Conservation (phyloP, 2,113 vertebrate species). For the Dromaius novaehollandiae region DNA sequence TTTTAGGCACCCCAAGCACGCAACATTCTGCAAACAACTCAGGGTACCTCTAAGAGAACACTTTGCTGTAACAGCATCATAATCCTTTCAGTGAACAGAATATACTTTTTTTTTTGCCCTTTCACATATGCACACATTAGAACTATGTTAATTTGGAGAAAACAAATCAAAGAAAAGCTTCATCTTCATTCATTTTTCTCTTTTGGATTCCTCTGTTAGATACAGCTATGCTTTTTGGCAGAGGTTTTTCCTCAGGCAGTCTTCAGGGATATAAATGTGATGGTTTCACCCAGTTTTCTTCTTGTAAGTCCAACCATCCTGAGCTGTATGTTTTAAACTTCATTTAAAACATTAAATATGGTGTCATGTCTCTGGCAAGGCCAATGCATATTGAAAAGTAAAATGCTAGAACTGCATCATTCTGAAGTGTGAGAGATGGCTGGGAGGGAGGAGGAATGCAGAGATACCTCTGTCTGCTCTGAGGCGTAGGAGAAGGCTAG, state of each 20-base stretch:
- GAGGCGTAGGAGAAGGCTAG: not conserved
- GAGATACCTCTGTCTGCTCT: not conserved
- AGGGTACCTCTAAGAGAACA: not conserved
- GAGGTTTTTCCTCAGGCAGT: not conserved
- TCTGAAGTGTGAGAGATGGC: not conserved
- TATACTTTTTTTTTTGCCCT: not conserved
- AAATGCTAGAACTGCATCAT: not conserved
- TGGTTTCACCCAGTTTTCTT: not conserved
- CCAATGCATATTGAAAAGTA: not conserved
- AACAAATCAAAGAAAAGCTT: not conserved
- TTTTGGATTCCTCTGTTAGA: not conserved
- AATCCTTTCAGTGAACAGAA: not conserved
- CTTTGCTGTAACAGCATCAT: not conserved
- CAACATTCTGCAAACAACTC: not conserved
- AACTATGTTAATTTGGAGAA: not conserved
- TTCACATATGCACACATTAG: too few species aligned
- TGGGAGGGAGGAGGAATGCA: not conserved
- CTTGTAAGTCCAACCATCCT: not conserved
- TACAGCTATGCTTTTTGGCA: not conserved
- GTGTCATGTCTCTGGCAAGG: not conserved
- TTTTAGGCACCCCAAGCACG: not conserved
- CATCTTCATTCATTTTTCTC: not conserved
- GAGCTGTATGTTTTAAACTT: not conserved
- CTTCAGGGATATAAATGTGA: not conserved
- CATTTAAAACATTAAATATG: not conserved